These are phyloP conservation scores for Pangasius krempfi DNA, from an alignment of 2,797 vertebrate genomes.

Conservation along the genomic window DNA sequence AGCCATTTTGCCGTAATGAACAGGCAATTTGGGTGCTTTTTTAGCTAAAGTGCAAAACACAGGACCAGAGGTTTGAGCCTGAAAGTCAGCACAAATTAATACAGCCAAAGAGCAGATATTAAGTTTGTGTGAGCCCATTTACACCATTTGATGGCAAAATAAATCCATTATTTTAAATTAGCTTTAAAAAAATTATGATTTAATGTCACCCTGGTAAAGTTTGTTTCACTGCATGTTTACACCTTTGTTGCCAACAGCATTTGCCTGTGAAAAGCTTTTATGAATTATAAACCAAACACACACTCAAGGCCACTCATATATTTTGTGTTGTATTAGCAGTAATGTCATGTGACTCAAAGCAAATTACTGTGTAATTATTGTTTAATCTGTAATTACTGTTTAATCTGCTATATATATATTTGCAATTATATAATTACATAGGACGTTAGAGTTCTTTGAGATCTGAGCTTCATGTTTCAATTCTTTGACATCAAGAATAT, in stretches of 20 bases:
- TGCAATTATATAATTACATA: background rate
- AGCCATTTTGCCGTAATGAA: background rate
- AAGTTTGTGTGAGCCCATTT: background rate
- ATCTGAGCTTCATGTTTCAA: background rate
- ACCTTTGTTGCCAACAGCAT: background rate
- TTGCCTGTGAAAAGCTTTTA: conserved; percentile 6
- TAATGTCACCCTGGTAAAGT: background rate
- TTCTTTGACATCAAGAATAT: background rate
- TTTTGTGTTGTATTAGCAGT: conserved; percentile 2
- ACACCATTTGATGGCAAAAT: background rate
- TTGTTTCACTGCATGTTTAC: conserved; percentile 11
- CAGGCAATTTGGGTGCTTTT: background rate
- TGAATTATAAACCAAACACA: background rate
- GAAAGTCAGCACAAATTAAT: background rate
- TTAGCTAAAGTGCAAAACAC: background rate
- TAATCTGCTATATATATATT: background rate
- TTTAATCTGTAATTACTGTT: background rate
- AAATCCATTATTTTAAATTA: background rate
- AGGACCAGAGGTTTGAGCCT: background rate
- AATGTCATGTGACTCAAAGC: background rate
- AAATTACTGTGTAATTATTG: background rate
- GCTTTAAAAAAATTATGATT: background rate
- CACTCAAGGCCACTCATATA: background rate
- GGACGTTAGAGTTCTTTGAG: background rate
- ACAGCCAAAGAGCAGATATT: background rate